Percentiles rank a stretch among this genome's conserved stretches.
Conservation (phyloP, 1,140 invertebrate genomes). For the Pseudoatta argentina region DNA sequence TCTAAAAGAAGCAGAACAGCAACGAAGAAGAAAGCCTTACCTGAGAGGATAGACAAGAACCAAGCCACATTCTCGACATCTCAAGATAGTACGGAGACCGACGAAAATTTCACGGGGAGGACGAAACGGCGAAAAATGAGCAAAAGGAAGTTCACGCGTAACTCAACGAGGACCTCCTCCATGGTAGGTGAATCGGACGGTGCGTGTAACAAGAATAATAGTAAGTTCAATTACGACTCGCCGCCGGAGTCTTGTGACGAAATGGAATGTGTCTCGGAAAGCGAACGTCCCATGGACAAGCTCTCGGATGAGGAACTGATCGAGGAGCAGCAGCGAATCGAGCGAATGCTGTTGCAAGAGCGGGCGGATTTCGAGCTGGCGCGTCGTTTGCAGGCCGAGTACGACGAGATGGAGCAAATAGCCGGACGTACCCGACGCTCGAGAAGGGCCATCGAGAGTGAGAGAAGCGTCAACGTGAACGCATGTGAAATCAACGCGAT, state of each 20-base stretch:
- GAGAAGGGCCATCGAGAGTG: constrained; percentile 52
- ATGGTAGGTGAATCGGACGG: background rate
- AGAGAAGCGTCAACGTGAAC: constrained; percentile 41
- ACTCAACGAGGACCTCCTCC: constrained; percentile 42
- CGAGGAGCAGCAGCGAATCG: constrained; percentile 81
- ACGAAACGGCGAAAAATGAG: constrained; percentile 26
- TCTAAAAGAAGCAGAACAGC: constrained; percentile 58
- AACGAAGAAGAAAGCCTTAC: constrained; percentile 36
- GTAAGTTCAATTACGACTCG: constrained; percentile 60
- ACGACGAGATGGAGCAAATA: constrained; percentile 81
- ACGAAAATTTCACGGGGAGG: background rate
- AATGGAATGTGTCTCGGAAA: constrained; percentile 22
- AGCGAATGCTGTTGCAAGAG: constrained; percentile 81
- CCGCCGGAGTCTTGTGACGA: constrained; percentile 60
- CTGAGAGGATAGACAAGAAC: constrained; percentile 25
- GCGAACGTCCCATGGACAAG: constrained; percentile 3
- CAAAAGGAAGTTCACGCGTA: constrained; percentile 57
- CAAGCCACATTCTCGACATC: background rate
- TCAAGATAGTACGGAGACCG: constrained; percentile 31
- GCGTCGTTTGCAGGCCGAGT: constrained; percentile 80
- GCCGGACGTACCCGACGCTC: constrained; percentile 82
- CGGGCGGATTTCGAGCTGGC: constrained; percentile 83
- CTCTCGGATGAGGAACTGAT: constrained; percentile 76
- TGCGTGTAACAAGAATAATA: background rate
- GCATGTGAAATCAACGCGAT: constrained; percentile 46